Evolutionary conservation across 92 coral and sea anemone genomes (phyloP), one percentile per base, ranked within the genome.

Genomic region (Bergia puertoricense): DNA sequence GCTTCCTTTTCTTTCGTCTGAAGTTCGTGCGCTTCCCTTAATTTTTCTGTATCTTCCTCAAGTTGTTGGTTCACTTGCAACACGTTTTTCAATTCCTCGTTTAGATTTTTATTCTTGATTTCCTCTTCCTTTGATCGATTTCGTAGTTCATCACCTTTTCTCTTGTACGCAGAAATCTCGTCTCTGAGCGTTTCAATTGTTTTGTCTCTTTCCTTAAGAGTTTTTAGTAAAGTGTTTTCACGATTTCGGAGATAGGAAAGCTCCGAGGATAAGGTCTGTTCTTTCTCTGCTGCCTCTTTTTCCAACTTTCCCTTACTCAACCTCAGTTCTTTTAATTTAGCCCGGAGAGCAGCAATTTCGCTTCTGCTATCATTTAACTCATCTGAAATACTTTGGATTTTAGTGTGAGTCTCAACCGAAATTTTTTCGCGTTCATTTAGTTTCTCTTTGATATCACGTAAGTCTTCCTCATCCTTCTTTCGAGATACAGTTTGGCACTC

Each of bases 251-350:
- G 56, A 73, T 84, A 84, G 20, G 79, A 84, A 69, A 84, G 79
- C 16, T 84, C 87, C 68, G 74, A 45, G 8, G 87, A 71, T 50
- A 71, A 46, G 10, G 66, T 38, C 59, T 71, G 79, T 42, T 91
- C 91, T 48, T 91, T 85, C 69, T 91, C 91, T 44, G 71, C 77
- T 0, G 68, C 82, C 13, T 80, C 89, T 15, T 50, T 78, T 88
- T 91, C 88, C 87, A 40, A 40, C 77, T 89, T 90, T 36, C 76
- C 85, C 73, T 74, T 90, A 73, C 82, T 80, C 5, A 9, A 87
- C 66, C 88, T 66, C 76, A 92, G 85, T 69, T 93, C 94, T 54
- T 92, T 89, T 45, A 93, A 73, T 45, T 89, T 88, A 56, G 89
- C 81, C 39, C 90, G 86, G 10, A 90, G 74, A 74, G 50, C 79